Evolutionary conservation across 2,113 vertebrate species (phyloP).

Genomic region (Hyaena hyaena): DNA sequence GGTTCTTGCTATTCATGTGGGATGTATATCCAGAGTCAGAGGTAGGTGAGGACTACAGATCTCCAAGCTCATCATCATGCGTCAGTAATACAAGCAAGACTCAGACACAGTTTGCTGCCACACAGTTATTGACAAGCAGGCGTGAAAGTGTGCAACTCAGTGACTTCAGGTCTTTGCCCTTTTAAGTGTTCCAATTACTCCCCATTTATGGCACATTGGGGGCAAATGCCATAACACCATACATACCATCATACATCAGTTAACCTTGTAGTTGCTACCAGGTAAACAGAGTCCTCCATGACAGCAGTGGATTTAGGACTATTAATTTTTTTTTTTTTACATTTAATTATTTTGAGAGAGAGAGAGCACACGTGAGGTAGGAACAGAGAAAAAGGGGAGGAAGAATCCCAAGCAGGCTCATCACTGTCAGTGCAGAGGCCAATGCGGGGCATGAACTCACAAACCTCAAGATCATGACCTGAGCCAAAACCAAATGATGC

Average conservation of each 20-base stretch:
- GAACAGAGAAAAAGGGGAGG: no score
- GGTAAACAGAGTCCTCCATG: background rate
- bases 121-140: background rate
- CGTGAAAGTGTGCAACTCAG: background rate
- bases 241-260: background rate
- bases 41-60: background rate
- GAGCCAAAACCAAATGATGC: no score
- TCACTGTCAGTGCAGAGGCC: no score
- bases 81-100: background rate
- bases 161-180: background rate
- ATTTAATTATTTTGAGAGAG: no score
- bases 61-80: background rate
- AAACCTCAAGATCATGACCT: no score
- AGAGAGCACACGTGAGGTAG: no score
- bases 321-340: no score
- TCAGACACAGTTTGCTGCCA: background rate
- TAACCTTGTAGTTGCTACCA: background rate
- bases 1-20: background rate
- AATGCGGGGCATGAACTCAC: no score
- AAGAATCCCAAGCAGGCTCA: no score
- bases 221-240: background rate
- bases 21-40: background rate
- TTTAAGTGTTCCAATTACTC: background rate
- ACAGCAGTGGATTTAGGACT: background rate
- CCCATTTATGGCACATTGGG: background rate